Percentiles rank a stretch among this genome's conserved stretches.
Evolutionary conservation across 2,113 vertebrate species (phyloP).

Genomic region (Vanacampus margaritifer): DNA sequence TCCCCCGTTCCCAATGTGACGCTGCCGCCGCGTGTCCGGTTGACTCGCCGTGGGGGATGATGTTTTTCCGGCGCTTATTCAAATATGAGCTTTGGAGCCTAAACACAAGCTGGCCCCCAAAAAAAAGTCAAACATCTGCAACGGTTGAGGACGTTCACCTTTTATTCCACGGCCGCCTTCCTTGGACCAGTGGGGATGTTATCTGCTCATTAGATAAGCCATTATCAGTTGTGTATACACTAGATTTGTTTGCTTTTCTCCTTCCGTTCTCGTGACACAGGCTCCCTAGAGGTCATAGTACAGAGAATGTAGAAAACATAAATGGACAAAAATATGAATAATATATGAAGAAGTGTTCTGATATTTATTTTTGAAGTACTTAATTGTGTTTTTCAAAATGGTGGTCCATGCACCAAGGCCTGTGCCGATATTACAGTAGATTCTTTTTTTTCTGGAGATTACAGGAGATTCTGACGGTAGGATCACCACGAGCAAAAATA

Average conservation of each 20-base stretch:
- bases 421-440: too few relatives aligned
- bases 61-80: slow-evolving; percentile 64
- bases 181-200: not conserved
- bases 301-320: too few relatives aligned
- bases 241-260: not conserved
- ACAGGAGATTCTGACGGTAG: too few relatives aligned
- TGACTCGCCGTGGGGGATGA: slow-evolving; percentile 9
- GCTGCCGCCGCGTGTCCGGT: slow-evolving; percentile 31
- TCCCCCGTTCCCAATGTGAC: slow-evolving; percentile 44
- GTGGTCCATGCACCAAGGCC: too few relatives aligned
- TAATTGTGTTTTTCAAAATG: too few relatives aligned
- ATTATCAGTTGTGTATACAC: not conserved
- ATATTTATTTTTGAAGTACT: too few relatives aligned
- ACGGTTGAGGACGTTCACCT: slow-evolving; percentile 36
- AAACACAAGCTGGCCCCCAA: not conserved
- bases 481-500: too few relatives aligned
- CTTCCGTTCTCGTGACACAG: not conserved
- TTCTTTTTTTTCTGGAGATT: too few relatives aligned
- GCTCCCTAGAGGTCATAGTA: not conserved
- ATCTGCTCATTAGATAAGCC: not conserved
- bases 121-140: slow-evolving; percentile 1
- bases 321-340: too few relatives aligned
- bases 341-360: too few relatives aligned
- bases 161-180: slow-evolving; percentile 31
- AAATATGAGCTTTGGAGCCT: slow-evolving; percentile 71